Evolutionary conservation across 2,113 vertebrate species (phyloP).

Genomic region (Eurypyga helias): DNA sequence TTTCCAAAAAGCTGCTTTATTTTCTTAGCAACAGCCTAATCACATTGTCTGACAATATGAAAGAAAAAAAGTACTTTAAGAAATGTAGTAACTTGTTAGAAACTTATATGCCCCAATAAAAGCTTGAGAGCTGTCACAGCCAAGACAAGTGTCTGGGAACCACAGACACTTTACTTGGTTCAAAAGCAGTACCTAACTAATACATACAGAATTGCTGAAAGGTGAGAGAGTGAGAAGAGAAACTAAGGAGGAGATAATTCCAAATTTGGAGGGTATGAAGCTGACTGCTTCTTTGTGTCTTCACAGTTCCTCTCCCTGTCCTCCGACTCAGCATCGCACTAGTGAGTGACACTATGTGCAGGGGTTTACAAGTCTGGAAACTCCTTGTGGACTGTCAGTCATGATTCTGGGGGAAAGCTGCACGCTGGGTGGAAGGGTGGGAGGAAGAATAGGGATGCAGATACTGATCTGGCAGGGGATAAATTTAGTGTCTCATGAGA

Average conservation of each 20-base stretch:
- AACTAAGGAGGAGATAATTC: neutral
- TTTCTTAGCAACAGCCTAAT: neutral
- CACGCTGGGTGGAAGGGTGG: neutral
- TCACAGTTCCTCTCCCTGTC: neutral
- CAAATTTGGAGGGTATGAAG: neutral
- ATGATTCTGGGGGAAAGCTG: neutral
- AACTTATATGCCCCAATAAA: neutral
- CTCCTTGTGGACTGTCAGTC: neutral
- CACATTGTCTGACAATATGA: neutral
- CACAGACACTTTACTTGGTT: neutral
- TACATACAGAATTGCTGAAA: neutral
- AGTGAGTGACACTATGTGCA: neutral
- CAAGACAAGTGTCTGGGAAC: neutral
- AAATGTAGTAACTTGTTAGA: neutral
- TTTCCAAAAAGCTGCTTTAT: neutral
- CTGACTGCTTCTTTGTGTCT: neutral
- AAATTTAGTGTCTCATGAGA: neutral
- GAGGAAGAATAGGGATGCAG: neutral
- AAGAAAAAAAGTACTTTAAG: neutral
- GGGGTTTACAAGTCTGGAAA: neutral
- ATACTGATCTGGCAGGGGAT: neutral
- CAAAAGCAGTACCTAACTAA: neutral
- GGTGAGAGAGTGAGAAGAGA: neutral
- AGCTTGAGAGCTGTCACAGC: neutral
- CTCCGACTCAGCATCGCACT: neutral